Evolutionary conservation across 2,888 invertebrate species (phyloP).

Genomic region (Siphlonurus alternatus): DNA sequence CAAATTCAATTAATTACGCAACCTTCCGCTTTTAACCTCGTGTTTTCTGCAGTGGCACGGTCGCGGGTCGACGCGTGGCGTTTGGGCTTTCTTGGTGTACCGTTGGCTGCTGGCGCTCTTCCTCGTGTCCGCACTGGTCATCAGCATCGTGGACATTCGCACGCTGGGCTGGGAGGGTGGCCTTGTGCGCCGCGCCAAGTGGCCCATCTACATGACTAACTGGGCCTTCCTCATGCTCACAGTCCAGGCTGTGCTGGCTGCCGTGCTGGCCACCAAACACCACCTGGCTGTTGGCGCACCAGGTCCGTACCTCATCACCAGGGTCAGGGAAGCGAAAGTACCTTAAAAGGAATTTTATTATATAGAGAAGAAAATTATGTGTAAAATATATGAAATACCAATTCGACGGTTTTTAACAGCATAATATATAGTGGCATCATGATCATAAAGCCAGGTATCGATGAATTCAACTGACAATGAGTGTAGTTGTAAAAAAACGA

Average conservation of each 20-base stretch:
- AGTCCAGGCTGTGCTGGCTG: slow-evolving; percentile 37
- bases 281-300: background rate
- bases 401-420: too few species aligned
- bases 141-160: slow-evolving; percentile 24
- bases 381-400: too few species aligned
- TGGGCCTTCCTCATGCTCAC: slow-evolving; percentile 46
- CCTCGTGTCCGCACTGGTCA: slow-evolving; percentile 26
- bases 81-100: slow-evolving; percentile 27
- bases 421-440: too few species aligned
- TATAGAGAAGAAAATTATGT: too few species aligned
- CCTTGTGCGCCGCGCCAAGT: slow-evolving; percentile 28
- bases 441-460: too few species aligned
- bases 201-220: slow-evolving; percentile 57
- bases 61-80: background rate
- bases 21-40: too few species aligned
- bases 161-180: slow-evolving; percentile 21
- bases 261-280: slow-evolving; percentile 28
- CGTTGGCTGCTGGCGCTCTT: slow-evolving; percentile 38
- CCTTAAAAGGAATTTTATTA: too few species aligned
- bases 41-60: background rate
- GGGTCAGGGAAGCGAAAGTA: too few species aligned
- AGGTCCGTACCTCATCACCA: too few species aligned
- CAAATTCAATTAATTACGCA: too few species aligned
- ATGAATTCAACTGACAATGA: too few species aligned
- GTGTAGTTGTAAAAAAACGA: too few species aligned